Conservation (phyloP, 2,113 vertebrate genomes). For the Ciconia boyciana region DNA sequence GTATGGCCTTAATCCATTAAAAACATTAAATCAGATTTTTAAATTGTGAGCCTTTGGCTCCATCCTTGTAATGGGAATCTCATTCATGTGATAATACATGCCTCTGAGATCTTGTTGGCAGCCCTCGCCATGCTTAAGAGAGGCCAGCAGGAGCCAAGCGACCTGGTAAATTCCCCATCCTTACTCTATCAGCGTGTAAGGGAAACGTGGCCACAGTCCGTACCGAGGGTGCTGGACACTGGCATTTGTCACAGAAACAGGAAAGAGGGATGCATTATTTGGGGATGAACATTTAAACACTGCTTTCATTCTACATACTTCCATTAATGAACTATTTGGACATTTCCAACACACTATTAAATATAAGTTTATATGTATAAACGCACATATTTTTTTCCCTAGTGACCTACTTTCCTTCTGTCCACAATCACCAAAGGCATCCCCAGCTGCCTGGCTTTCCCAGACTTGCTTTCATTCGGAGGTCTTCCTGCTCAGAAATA, state of each 20-base stretch:
- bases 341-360: not conserved
- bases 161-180: not conserved
- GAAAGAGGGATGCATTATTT: not conserved
- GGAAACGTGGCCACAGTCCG: not conserved
- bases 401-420: not conserved
- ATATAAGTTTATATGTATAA: not conserved
- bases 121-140: not conserved
- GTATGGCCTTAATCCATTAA: not conserved
- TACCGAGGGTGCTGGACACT: too few relatives aligned
- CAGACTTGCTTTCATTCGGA: not conserved
- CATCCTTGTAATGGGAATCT: not conserved
- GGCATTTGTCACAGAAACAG: not conserved
- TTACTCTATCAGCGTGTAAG: fast-evolving
- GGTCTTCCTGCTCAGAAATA: not conserved
- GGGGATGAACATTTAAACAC: not conserved
- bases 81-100: not conserved
- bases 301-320: not conserved
- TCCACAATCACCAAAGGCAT: not conserved
- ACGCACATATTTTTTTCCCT: not conserved
- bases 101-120: not conserved
- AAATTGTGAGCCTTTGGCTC: not conserved
- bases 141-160: not conserved
- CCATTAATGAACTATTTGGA: not conserved
- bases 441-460: not conserved
- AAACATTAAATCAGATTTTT: not conserved